These are phyloP conservation scores for Torymus auratus DNA, from an alignment of 2,888 invertebrate genomes.

Conservation along the genomic window DNA sequence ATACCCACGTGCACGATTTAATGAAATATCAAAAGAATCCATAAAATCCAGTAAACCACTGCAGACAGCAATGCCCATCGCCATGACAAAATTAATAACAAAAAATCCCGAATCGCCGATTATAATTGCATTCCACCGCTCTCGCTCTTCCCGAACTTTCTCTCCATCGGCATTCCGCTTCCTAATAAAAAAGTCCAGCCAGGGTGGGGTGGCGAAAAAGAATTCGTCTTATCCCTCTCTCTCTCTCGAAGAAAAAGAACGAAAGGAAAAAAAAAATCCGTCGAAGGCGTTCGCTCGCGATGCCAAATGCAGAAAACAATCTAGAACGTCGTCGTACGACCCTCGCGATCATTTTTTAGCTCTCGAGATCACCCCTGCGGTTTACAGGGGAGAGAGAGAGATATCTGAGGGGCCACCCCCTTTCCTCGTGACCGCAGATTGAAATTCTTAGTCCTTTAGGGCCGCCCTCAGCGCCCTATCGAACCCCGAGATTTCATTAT, in stretches of 20 bases:
- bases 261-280: background rate
- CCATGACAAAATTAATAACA: conserved; percentile 37
- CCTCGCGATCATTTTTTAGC: conserved; percentile 70
- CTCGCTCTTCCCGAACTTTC: no score
- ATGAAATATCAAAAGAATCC: no score
- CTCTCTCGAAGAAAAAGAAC: background rate
- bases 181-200: conserved; percentile 10
- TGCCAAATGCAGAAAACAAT: conserved; percentile 55
- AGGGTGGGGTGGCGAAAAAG: background rate
- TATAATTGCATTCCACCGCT: conserved; percentile 52
- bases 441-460: conserved; percentile 72
- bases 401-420: conserved; percentile 61
- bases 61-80: background rate
- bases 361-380: conserved; percentile 37
- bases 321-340: conserved; percentile 17
- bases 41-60: no score
- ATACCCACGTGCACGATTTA: no score
- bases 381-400: conserved; percentile 51
- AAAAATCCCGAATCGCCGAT: background rate
- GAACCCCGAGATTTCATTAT: conserved; percentile 74
- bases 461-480: conserved; percentile 59
- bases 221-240: background rate
- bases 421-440: conserved; percentile 75
- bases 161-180: conserved; percentile 7
- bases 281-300: conserved; percentile 39